Evolutionary conservation across 2,113 vertebrate species (phyloP), one percentile per base, ranked within the genome.

Genomic region (Phaethon lepturus): DNA sequence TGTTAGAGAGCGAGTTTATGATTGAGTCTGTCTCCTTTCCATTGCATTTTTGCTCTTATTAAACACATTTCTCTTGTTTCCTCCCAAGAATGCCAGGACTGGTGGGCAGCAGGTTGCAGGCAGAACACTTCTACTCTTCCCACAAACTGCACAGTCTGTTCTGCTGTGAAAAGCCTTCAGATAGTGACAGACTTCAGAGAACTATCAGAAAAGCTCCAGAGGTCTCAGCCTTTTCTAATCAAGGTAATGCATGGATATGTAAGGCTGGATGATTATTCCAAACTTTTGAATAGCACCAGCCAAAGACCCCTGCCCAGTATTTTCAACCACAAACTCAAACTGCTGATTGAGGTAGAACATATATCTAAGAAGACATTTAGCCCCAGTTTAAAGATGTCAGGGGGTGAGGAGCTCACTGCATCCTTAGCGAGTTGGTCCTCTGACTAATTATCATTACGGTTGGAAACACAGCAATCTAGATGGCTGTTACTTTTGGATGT

Each of bases 91-190:
- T 97, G 98, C 94, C 97, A 98, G 93, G 96, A 96, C 88, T 98
- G 98, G 98, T 96, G 97, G 95, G 89, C 96, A 91, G 94, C 96
- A 40, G 93, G 93, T 60, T 98, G 97, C 92, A 97, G 97, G 69
- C 97, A 92, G 73, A 98, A 98, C 49, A 33, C 88, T 82, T 97
- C 98, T 0, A 23, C 58, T 3, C 74, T 97, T 69, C 96, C 98
- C 1, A 79, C 97, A 83, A 98, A 98, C 95, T 98, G 98, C 92
- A 97, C 97, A 40, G 97, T 92, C 86, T 98, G 98, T 75, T 96
- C 97, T 81, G 87, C 98, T 91, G 91, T 97, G 52, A 92, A 93
- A 40, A 97, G 95, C 85, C 96, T 98, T 72, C 92, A 95, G 71
- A 79, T 96, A 18, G 62, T 95, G 83, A 95, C 91, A 97, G 95